A percentile compares a stretch with the other conserved stretches of the same genome.
phyloP scores from a whole-genome alignment of 1,140 invertebrate genomes.

The Archivesica marissinica region DNA sequence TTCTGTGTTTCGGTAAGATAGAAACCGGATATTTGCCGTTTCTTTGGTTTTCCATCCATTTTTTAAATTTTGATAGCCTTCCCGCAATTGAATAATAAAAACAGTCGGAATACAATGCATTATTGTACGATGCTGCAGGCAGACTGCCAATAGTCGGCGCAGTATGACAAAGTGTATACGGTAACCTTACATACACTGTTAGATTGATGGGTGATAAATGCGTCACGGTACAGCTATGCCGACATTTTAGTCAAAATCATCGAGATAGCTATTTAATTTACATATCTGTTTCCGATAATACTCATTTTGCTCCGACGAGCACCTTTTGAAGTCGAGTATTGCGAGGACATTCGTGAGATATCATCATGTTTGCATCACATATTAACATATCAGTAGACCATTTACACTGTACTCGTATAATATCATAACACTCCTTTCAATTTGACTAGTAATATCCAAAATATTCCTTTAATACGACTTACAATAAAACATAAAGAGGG shows the following conservation, averaged over 20 bases:
- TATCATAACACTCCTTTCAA: background rate
- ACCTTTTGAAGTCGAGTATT: slow-evolving; percentile 4
- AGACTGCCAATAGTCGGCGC: too few relatives aligned
- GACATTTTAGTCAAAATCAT: background rate
- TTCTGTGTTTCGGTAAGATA: too few relatives aligned
- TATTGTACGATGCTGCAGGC: too few relatives aligned
- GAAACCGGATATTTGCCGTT: too few relatives aligned
- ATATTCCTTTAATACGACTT: background rate
- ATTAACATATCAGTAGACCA: background rate
- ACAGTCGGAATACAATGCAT: too few relatives aligned
- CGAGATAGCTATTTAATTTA: slow-evolving; percentile 2
- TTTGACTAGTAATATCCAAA: slow-evolving; percentile 5
- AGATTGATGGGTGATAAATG: too few relatives aligned
- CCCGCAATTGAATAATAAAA: too few relatives aligned
- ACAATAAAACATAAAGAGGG: background rate
- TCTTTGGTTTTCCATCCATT: too few relatives aligned
- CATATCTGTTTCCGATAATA: background rate
- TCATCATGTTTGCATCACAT: slow-evolving; percentile 37
- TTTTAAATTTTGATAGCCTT: too few relatives aligned
- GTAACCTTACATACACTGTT: too few relatives aligned
- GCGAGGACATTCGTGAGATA: background rate
- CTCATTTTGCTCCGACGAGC: background rate
- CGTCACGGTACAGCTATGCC: background rate
- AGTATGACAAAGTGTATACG: too few relatives aligned
- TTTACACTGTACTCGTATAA: background rate